Evolutionary conservation across 2,113 vertebrate genomes (phyloP).

Genomic region (Sapajus apella): DNA sequence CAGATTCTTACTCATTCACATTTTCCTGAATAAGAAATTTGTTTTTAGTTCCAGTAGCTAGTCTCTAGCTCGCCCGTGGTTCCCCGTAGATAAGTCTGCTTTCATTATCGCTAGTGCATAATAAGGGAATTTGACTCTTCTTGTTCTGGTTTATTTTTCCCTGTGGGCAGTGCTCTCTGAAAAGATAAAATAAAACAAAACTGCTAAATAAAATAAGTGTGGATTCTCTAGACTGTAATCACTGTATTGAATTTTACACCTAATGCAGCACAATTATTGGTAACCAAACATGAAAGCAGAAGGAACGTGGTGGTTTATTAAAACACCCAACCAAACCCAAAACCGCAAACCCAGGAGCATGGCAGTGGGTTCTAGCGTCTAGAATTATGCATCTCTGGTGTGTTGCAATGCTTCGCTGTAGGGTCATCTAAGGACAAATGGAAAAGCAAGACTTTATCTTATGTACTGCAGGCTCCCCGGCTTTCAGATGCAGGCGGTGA

Average conservation of each 20-base stretch:
- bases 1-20: neutral
- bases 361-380: neutral
- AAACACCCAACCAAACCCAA: neutral
- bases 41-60: neutral
- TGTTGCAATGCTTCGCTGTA: neutral
- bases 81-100: neutral
- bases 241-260: neutral
- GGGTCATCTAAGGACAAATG: neutral
- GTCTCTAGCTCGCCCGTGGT: accelerated
- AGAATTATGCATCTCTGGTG: accelerated
- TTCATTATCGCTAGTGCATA: accelerated
- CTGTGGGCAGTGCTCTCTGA: neutral
- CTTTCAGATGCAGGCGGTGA: accelerated
- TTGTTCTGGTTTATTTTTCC: neutral
- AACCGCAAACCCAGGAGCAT: neutral
- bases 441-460: too few relatives aligned
- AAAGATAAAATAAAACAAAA: neutral
- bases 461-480: accelerated
- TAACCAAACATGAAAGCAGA: neutral
- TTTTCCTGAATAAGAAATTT: neutral
- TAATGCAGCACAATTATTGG: neutral
- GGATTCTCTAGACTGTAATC: neutral
- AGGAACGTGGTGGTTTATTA: neutral
- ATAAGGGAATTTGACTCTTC: neutral
- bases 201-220: neutral